These are phyloP conservation scores for Lophius piscatorius DNA, from an alignment of 2,113 vertebrate species.

Conservation along the genomic window DNA sequence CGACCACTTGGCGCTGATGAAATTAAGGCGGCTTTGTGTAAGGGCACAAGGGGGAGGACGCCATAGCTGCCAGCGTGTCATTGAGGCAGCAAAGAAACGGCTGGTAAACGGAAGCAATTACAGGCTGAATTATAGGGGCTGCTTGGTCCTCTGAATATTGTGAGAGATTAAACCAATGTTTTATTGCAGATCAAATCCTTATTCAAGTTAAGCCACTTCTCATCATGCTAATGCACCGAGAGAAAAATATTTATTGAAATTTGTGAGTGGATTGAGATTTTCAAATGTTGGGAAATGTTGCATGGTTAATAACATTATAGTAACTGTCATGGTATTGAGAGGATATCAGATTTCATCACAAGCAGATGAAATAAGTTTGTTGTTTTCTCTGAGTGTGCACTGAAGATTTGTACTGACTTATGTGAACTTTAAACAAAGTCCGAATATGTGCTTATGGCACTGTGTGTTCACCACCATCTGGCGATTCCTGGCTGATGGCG, in stretches of 20 bases:
- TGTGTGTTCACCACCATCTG: constrained; percentile 54
- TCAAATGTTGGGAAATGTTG: constrained; percentile 1
- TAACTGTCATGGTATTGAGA: neutral
- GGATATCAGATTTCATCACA: neutral
- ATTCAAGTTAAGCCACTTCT: constrained; percentile 13
- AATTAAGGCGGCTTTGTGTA: constrained; percentile 31
- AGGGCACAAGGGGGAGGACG: constrained; percentile 21
- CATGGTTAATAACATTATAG: neutral
- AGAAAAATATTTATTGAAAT: constrained; percentile 15
- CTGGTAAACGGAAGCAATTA: constrained; percentile 57
- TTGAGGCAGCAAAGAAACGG: constrained; percentile 39
- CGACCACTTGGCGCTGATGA: constrained; percentile 26
- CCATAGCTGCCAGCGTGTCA: constrained; percentile 20
- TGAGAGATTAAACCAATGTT: constrained; percentile 11
- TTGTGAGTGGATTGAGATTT: constrained; percentile 4
- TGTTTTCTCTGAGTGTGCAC: constrained; percentile 1
- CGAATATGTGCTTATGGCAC: constrained; percentile 42
- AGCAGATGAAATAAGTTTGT: neutral
- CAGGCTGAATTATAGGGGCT: constrained; percentile 34
- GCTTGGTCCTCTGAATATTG: constrained; percentile 16
- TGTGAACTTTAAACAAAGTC: constrained; percentile 55
- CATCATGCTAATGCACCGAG: neutral
- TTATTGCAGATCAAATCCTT: constrained; percentile 17
- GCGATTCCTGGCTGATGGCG: constrained; percentile 26
- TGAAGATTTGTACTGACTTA: constrained; percentile 37